Conservation (phyloP, 2,113 vertebrate genomes). For the Heliornis fulica region DNA sequence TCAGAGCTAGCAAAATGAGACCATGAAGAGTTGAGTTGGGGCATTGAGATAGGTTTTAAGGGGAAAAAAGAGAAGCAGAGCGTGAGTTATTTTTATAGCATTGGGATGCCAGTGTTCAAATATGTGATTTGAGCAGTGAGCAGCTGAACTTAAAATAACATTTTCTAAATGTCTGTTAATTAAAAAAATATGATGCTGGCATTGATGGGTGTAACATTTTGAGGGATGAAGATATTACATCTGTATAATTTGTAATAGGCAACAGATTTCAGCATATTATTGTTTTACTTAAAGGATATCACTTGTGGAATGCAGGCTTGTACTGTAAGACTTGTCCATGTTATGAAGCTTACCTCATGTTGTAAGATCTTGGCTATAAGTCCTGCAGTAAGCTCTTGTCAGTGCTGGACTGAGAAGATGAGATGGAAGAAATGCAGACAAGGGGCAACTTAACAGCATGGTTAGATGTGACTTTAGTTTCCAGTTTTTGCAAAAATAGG, state of each 20-base stretch:
- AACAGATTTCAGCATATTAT: not conserved
- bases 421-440: not conserved
- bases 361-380: not conserved
- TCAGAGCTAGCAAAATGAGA: not conserved
- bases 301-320: not conserved
- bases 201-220: accelerated
- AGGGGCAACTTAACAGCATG: not conserved
- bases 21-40: not conserved
- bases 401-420: not conserved
- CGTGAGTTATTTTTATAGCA: not conserved
- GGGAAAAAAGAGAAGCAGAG: not conserved
- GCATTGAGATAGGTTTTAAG: not conserved
- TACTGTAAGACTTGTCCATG: not conserved
- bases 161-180: not conserved
- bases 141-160: not conserved
- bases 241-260: not conserved
- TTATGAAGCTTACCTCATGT: not conserved
- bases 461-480: not conserved
- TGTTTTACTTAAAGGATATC: not conserved
- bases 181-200: not conserved
- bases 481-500: not conserved
- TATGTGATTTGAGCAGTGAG: not conserved
- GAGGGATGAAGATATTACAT: not conserved
- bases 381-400: not conserved
- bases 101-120: not conserved